Evolutionary conservation across 2,797 vertebrate species (phyloP).

Genomic region (Odontamblyopus lacepedii): DNA sequence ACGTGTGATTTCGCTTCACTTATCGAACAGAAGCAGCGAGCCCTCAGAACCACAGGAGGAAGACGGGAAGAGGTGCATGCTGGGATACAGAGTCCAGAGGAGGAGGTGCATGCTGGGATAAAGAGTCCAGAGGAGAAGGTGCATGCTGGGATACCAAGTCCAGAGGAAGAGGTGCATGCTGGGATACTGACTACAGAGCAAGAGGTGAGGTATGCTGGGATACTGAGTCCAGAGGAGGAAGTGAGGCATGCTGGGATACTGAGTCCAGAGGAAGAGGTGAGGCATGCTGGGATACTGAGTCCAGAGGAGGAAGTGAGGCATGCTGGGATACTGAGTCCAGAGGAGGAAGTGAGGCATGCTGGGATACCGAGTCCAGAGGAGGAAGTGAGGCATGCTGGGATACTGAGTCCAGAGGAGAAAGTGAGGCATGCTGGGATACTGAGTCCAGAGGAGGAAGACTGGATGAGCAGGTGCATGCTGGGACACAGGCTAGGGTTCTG

Average conservation of each 20-base stretch:
- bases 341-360: too few species aligned
- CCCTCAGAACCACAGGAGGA: constrained; percentile 14
- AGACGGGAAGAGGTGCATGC: constrained; percentile 11
- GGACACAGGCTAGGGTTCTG: constrained; percentile 68
- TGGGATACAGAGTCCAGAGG: neutral
- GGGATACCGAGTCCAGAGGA: too few species aligned
- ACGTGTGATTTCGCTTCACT: constrained; percentile 7
- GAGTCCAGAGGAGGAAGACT: neutral
- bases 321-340: too few species aligned
- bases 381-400: too few species aligned
- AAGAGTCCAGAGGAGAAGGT: neutral
- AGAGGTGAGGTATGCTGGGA: neutral
- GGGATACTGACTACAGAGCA: neutral
- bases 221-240: too few species aligned
- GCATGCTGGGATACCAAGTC: too few species aligned
- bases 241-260: too few species aligned
- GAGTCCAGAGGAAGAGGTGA: too few species aligned
- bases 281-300: too few species aligned
- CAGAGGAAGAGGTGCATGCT: constrained; percentile 3
- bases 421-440: neutral
- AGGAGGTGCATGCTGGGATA: too few species aligned
- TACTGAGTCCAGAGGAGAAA: neutral
- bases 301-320: too few species aligned
- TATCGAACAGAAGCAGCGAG: constrained; percentile 6
- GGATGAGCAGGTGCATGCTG: constrained; percentile 3